phyloP scores from a whole-genome alignment of 2,888 invertebrate species.

The Sinodicranocentrus sp. region DNA sequence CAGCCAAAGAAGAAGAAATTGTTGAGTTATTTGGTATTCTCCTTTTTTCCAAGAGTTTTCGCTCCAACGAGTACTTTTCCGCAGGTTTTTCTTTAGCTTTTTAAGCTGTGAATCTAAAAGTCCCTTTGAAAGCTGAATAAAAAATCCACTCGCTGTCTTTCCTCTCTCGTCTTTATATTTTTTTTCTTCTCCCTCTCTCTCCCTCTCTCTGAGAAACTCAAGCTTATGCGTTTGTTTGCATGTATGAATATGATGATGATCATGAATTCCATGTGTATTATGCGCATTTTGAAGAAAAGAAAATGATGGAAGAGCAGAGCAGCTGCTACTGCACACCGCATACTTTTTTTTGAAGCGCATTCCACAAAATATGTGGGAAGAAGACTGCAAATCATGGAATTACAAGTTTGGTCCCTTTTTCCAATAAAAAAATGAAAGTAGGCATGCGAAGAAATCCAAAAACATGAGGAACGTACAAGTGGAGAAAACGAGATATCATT shows the following conservation, averaged over 20 bases:
- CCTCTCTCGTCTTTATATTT: too few species aligned
- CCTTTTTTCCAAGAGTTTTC: constrained; percentile 27
- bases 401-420: too few species aligned
- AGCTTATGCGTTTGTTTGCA: constrained; percentile 44
- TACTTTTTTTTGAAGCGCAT: too few species aligned
- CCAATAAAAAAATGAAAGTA: not conserved
- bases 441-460: constrained; percentile 16
- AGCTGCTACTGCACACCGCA: constrained; percentile 35
- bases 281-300: constrained; percentile 30
- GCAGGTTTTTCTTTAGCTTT: constrained; percentile 25
- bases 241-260: constrained; percentile 51
- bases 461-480: constrained; percentile 20
- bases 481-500: constrained; percentile 56
- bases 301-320: constrained; percentile 43
- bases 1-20: too few species aligned
- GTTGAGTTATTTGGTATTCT: constrained; percentile 39
- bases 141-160: not conserved
- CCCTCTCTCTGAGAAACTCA: not conserved
- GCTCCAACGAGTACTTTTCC: constrained; percentile 20
- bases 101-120: constrained; percentile 13
- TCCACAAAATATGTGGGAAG: too few species aligned
- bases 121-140: constrained; percentile 49
- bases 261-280: constrained; percentile 26
- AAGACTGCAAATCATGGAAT: too few species aligned
- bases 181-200: too few species aligned